These are phyloP conservation scores for Panurus biarmicus DNA, from an alignment of 2,113 vertebrate species.

Conservation along the genomic window DNA sequence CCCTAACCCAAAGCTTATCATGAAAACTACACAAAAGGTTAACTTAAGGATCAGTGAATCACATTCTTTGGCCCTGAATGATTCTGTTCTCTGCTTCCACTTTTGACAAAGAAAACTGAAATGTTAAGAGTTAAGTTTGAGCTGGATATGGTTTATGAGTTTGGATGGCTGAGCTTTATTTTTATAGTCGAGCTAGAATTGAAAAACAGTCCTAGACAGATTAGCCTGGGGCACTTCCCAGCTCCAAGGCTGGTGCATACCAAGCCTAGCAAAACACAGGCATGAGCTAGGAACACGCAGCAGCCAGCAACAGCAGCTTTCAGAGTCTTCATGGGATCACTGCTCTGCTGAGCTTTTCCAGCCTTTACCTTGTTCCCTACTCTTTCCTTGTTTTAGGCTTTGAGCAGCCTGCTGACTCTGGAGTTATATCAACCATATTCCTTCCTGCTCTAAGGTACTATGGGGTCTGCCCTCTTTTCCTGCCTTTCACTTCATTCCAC, in stretches of 20 bases:
- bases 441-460: neutral
- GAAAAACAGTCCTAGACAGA: neutral
- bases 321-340: neutral
- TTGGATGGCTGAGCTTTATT: neutral
- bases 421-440: accelerated
- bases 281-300: accelerated
- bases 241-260: neutral
- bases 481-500: neutral
- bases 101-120: neutral
- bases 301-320: neutral
- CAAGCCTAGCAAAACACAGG: neutral
- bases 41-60: neutral
- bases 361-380: no score
- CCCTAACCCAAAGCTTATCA: neutral
- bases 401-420: neutral
- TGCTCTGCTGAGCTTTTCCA: neutral
- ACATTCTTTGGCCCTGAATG: accelerated
- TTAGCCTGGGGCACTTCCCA: neutral
- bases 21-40: neutral
- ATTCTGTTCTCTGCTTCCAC: neutral
- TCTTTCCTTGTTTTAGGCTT: neutral
- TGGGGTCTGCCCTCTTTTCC: neutral
- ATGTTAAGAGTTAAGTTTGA: neutral
- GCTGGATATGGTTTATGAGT: neutral
- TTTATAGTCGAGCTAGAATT: neutral